phyloP scores from a whole-genome alignment of 2,888 invertebrate genomes.

The Mesopsocus fuscifrons region DNA sequence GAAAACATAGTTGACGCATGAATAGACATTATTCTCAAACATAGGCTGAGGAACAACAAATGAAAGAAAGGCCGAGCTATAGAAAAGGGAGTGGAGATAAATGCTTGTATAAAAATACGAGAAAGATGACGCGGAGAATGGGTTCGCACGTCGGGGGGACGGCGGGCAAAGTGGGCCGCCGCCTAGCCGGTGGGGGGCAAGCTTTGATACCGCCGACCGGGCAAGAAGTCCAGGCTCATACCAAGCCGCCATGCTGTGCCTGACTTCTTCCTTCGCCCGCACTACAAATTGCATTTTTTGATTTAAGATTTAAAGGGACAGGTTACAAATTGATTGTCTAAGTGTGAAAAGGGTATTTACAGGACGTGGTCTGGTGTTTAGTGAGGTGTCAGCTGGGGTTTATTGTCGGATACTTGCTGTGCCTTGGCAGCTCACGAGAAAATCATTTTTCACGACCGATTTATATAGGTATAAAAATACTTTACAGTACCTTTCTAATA shows the following conservation, averaged over 20 bases:
- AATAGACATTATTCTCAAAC: too few relatives aligned
- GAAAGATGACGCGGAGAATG: conserved; percentile 3
- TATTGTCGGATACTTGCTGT: too few relatives aligned
- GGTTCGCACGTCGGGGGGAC: conserved; percentile 2
- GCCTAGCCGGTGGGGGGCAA: conserved; percentile 6
- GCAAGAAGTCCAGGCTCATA: not conserved
- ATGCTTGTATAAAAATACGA: conserved; percentile 2
- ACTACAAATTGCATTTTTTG: conserved; percentile 9
- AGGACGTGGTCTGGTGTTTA: not conserved
- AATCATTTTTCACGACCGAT: too few relatives aligned
- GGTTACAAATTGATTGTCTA: conserved; percentile 8
- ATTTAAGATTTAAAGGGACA: conserved; percentile 10
- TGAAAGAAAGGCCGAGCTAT: not conserved
- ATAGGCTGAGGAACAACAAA: too few relatives aligned
- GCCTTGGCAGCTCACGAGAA: too few relatives aligned
- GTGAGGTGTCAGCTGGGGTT: not conserved
- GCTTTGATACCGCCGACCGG: conserved; percentile 5
- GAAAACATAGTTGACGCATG: too few relatives aligned
- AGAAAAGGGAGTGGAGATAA: conserved; percentile 4
- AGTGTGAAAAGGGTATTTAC: conserved; percentile 7
- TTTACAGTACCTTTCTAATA: too few relatives aligned
- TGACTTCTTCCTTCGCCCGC: conserved; percentile 1
- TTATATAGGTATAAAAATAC: too few relatives aligned
- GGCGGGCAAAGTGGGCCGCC: conserved; percentile 6
- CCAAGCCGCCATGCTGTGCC: not conserved